A percentile compares a stretch with the other conserved stretches of the same genome.
These are phyloP conservation scores for Eubasilissa splendida DNA, from an alignment of 2,888 invertebrate genomes.

Conservation along the genomic window DNA sequence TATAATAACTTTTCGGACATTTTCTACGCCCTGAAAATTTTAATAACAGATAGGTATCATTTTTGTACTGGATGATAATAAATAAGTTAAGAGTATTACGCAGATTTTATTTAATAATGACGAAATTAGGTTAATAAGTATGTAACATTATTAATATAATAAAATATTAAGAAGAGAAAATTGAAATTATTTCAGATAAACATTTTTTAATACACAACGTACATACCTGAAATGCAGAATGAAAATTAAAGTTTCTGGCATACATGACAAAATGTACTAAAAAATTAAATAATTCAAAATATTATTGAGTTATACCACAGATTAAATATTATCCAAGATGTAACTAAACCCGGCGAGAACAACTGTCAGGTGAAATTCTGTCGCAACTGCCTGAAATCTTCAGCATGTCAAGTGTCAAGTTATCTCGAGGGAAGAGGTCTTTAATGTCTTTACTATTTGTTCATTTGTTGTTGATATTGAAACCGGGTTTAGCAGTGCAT, in stretches of 20 bases:
- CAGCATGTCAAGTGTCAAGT: too few species aligned
- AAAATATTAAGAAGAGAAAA: neutral
- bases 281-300: neutral
- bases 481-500: too few species aligned
- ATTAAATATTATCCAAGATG: neutral
- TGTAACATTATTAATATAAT: too few species aligned
- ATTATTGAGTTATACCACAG: slow-evolving; percentile 23
- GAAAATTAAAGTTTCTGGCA: slow-evolving; percentile 34
- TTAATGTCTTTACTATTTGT: too few species aligned
- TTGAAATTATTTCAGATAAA: neutral
- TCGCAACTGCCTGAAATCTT: neutral
- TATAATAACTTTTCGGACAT: neutral
- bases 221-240: slow-evolving; percentile 32
- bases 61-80: too few species aligned
- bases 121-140: too few species aligned
- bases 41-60: neutral
- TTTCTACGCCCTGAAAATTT: slow-evolving; percentile 3
- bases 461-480: too few species aligned
- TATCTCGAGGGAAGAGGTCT: too few species aligned
- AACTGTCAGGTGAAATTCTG: neutral
- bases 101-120: too few species aligned
- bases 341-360: neutral
- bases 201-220: neutral
- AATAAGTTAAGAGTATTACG: too few species aligned
- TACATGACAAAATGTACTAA: slow-evolving; percentile 28